phyloP scores from a whole-genome alignment of 2,888 invertebrate species.

The Eudemis profundana region DNA sequence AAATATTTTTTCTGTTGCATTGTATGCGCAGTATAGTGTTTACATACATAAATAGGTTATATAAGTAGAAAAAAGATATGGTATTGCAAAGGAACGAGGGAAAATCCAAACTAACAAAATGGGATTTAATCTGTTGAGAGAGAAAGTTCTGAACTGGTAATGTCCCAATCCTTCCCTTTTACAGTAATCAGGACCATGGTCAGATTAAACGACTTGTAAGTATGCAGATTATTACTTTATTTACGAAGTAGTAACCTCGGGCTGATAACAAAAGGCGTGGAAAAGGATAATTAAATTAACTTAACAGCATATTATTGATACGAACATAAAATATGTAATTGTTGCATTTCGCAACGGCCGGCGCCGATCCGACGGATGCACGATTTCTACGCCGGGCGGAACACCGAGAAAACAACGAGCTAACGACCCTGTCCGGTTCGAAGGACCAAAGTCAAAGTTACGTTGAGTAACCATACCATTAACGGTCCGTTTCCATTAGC shows the following conservation, averaged over 20 bases:
- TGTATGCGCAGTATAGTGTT: too few relatives aligned
- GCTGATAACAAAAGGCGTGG: constrained; percentile 36
- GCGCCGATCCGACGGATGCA: constrained; percentile 38
- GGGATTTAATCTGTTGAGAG: too few relatives aligned
- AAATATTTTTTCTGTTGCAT: too few relatives aligned
- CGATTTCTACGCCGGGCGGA: constrained; percentile 43
- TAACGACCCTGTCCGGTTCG: constrained; percentile 19
- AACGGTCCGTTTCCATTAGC: too few relatives aligned
- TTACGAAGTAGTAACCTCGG: constrained; percentile 23
- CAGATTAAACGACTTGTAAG: neutral
- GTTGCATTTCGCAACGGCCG: constrained; percentile 39
- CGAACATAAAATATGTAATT: constrained; percentile 35
- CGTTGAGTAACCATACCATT: neutral
- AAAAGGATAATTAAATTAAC: constrained; percentile 38
- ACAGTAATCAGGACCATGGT: constrained; percentile 4
- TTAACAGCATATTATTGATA: constrained; percentile 30
- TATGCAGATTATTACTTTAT: constrained; percentile 16
- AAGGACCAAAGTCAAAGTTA: constrained; percentile 36
- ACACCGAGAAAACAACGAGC: constrained; percentile 19
- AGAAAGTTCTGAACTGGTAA: neutral
- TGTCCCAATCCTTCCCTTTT: constrained; percentile 2
- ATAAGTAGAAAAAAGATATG: too few relatives aligned
- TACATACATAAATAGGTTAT: too few relatives aligned
- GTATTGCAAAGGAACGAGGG: neutral
- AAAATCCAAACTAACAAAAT: neutral